phyloP scores from a whole-genome alignment of 2,888 invertebrate genomes.

The Hypomecis atomaria region DNA sequence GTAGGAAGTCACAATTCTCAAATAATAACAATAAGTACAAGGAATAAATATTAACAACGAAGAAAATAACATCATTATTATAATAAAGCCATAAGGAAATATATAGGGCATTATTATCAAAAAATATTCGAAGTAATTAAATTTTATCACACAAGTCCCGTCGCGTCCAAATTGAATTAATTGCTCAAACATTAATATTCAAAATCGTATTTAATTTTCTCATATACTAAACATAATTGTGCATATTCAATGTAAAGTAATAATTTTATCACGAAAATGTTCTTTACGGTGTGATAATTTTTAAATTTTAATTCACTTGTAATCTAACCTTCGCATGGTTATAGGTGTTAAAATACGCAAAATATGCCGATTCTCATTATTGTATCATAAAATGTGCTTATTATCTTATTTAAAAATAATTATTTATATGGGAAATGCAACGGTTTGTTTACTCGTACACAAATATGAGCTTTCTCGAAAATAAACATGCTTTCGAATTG shows the following conservation, averaged over 20 bases:
- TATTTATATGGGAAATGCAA: conserved; percentile 34
- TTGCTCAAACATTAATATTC: conserved; percentile 27
- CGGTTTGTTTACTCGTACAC: conserved; percentile 30
- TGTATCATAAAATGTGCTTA: conserved; percentile 46
- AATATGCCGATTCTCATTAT: conserved; percentile 55
- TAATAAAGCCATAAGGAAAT: conserved; percentile 7
- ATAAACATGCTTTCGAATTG: conserved; percentile 30
- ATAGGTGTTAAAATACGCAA: conserved; percentile 66
- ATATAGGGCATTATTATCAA: conserved; percentile 15
- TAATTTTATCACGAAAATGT: conserved; percentile 8
- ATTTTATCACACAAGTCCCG: conserved; percentile 10
- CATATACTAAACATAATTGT: conserved; percentile 13
- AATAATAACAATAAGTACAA: no score
- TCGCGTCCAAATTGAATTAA: conserved; percentile 19
- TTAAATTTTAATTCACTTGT: conserved; percentile 43
- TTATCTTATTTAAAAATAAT: conserved; percentile 54
- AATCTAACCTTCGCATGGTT: conserved; percentile 59
- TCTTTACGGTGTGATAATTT: conserved; percentile 53
- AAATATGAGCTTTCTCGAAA: conserved; percentile 35
- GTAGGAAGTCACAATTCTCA: no score
- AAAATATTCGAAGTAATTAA: conserved; percentile 15
- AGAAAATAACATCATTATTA: not conserved
- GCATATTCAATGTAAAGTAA: conserved; percentile 5
- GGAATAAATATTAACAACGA: not conserved
- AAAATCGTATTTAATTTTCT: conserved; percentile 17